These are phyloP conservation scores for Hoplodrina ambigua DNA, from an alignment of 2,888 invertebrate genomes.

Conservation along the genomic window DNA sequence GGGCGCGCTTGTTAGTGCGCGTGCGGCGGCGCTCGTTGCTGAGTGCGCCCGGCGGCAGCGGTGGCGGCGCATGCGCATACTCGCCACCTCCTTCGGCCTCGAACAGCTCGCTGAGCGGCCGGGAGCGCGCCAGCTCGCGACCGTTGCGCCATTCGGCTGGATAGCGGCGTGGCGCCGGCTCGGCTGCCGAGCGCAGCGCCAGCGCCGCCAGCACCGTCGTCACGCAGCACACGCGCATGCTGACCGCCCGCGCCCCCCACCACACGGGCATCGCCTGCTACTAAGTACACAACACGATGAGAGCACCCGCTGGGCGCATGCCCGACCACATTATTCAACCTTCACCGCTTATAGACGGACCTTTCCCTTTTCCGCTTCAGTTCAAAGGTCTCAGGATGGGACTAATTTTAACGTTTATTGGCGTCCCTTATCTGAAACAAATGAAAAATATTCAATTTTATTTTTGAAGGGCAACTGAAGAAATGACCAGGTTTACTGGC, in stretches of 20 bases:
- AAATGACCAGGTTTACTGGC: background rate
- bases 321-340: slow-evolving; percentile 86
- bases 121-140: slow-evolving; percentile 78
- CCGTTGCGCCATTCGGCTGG: slow-evolving; percentile 80
- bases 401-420: slow-evolving; percentile 28
- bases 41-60: slow-evolving; percentile 75
- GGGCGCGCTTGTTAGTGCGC: slow-evolving; percentile 81
- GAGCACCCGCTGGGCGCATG: slow-evolving; percentile 81
- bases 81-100: slow-evolving; percentile 75
- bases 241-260: slow-evolving; percentile 81
- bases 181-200: slow-evolving; percentile 83
- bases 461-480: background rate
- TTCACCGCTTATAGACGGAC: slow-evolving; percentile 62
- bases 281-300: slow-evolving; percentile 83
- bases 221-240: slow-evolving; percentile 87
- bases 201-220: slow-evolving; percentile 84
- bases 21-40: slow-evolving; percentile 82
- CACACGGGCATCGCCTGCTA: slow-evolving; percentile 82
- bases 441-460: slow-evolving; percentile 28
- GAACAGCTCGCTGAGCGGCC: slow-evolving; percentile 84
- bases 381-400: slow-evolving; percentile 55
- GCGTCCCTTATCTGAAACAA: slow-evolving; percentile 71
- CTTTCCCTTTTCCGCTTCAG: slow-evolving; percentile 68
- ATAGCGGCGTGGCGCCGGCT: slow-evolving; percentile 82
- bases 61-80: slow-evolving; percentile 72